Base-by-base conservation (phyloP, 2,888 invertebrate species). In the Disparrhopalites patrizii region DNA sequence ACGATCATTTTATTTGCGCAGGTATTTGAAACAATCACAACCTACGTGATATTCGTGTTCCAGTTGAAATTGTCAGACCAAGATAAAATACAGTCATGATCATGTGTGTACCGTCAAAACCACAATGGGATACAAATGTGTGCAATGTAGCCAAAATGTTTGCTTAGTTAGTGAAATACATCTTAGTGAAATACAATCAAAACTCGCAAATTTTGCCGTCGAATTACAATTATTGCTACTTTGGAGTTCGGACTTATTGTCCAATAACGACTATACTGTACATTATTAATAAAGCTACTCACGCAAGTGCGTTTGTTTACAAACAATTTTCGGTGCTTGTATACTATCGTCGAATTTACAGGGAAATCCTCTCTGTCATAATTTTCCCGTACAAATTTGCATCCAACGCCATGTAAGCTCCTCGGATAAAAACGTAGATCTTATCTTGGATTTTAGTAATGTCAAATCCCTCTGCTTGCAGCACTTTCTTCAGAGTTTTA, bases 351-450 rank as follows among this genome's bases (percentile, higher is more conserved):
- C 13, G 20, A 8, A 8, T 40, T 60, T 36, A 65, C 8, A 61
- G 23, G 78, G 91, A 85, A 75, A 91, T 84, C 78, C 85, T 83
- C 69, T 90, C 90, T 68, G 80, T 83, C 74, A 83, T 81, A 68
- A 97, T 93, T 79, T 88, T 85, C 56, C 85, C 82, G 77, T 88
- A 91, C 43, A 87, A 81, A 30, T 88, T 85, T 10, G 81, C 79
- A 0, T 88, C 90, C 15, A 96, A 80, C 0, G 83, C 82, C 54
- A 87, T 82, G 77, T 93, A 96, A 68, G 81, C 81, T 76, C 85
- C 85, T 38, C 27, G n/a, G 76, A 89, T 87, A 77, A 90, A 81
- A 79, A 88, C 89, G 81, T 85, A 94, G 40, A 94, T 78, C 40
- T 85, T 84, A 77, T 93, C 92, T 73, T 85, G 84, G 66, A 89